Percentiles rank a stretch among this genome's conserved stretches.
Conservation (phyloP, 2,888 invertebrate genomes). For the Drosophila conformis region DNA sequence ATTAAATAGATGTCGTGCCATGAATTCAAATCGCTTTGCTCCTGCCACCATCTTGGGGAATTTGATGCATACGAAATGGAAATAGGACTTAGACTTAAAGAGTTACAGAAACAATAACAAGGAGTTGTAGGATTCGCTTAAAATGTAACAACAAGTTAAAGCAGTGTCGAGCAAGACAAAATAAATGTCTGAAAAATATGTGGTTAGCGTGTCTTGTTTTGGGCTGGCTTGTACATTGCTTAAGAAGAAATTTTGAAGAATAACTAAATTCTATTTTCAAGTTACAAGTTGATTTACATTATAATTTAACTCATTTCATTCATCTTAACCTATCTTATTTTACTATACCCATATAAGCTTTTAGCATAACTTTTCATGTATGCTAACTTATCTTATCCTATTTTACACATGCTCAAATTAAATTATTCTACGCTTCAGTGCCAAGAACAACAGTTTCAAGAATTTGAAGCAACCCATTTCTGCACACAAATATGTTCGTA, state of each 20-base stretch:
- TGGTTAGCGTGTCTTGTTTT: too few relatives aligned
- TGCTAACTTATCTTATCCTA: neutral
- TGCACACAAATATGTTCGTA: neutral
- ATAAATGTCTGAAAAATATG: neutral
- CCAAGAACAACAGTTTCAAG: neutral
- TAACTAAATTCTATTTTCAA: neutral
- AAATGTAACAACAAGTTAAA: neutral
- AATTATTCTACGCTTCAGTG: neutral
- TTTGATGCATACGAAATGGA: constrained; percentile 25
- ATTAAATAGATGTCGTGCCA: constrained; percentile 81
- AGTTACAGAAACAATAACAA: constrained; percentile 34
- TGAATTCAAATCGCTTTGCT: constrained; percentile 69
- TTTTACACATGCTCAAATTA: neutral
- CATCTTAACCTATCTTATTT: neutral
- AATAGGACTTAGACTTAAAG: constrained; percentile 64
- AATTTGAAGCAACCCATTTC: neutral
- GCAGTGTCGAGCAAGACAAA: neutral
- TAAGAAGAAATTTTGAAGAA: neutral
- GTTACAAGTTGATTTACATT: neutral
- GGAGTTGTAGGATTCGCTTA: neutral
- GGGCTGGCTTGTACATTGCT: neutral
- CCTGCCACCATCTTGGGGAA: constrained; percentile 30
- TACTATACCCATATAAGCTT: neutral
- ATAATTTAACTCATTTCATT: neutral
- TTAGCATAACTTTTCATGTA: neutral